Evolutionary conservation across 2,113 vertebrate species (phyloP).

Genomic region (Uropsilus gracilis): DNA sequence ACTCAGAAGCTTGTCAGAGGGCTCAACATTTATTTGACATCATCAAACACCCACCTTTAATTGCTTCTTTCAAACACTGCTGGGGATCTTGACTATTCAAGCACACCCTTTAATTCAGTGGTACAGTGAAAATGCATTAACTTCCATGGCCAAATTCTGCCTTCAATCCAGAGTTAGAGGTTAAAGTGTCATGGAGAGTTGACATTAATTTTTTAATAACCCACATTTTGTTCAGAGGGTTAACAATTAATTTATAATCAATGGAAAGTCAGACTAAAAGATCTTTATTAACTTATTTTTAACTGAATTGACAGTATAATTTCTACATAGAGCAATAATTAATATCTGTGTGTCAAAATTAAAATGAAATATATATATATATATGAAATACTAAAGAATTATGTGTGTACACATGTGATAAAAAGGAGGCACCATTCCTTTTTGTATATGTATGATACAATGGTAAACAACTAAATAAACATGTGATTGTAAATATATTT

Average conservation of each 20-base stretch:
- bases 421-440: neutral
- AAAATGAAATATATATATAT: neutral
- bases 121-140: constrained; percentile 95
- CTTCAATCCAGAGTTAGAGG: constrained; percentile 81
- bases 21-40: constrained; percentile 83
- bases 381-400: neutral
- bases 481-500: neutral
- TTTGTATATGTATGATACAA: neutral
- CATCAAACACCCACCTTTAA: constrained; percentile 83
- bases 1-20: constrained; percentile 70
- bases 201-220: constrained; percentile 94
- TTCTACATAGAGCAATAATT: neutral
- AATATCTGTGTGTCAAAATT: neutral
- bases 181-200: constrained; percentile 90
- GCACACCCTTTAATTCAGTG: constrained; percentile 84
- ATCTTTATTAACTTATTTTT: constrained; percentile 51
- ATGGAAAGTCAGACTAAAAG: constrained; percentile 71
- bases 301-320: neutral
- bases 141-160: constrained; percentile 87
- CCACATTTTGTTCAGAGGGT: constrained; percentile 90
- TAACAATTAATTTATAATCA: constrained; percentile 89
- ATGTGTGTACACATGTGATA: neutral
- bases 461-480: neutral
- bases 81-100: constrained; percentile 83
- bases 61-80: constrained; percentile 84